phyloP scores from a whole-genome alignment of 1,140 invertebrate genomes.

The Drosophila nannoptera region DNA sequence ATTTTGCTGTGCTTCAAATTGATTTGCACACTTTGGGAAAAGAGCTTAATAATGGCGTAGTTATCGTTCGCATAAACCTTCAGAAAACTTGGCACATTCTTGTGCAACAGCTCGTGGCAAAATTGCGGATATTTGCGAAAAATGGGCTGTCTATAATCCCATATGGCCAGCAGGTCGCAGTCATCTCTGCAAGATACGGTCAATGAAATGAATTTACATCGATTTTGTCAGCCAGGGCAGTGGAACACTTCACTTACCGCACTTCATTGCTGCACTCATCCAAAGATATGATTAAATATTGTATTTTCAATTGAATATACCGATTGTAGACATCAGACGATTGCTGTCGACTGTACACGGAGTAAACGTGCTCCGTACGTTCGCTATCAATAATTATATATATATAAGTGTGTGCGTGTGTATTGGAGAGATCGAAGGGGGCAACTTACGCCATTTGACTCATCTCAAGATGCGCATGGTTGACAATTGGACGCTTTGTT shows the following conservation, averaged over 20 bases:
- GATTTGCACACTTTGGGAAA: constrained; percentile 78
- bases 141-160: constrained; percentile 76
- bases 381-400: constrained; percentile 40
- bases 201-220: too few species aligned
- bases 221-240: too few species aligned
- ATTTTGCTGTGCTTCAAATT: constrained; percentile 76
- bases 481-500: constrained; percentile 74
- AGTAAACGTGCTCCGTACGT: constrained; percentile 73
- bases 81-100: constrained; percentile 75
- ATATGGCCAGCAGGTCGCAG: constrained; percentile 72
- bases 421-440: not conserved
- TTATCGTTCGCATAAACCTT: constrained; percentile 75
- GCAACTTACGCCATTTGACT: constrained; percentile 71
- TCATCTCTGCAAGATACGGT: constrained; percentile 53
- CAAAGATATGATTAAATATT: constrained; percentile 76
- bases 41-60: constrained; percentile 78
- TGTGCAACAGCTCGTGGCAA: constrained; percentile 72
- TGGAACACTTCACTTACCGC: constrained; percentile 51
- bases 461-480: constrained; percentile 77
- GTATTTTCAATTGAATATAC: constrained; percentile 74
- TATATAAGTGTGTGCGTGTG: too few species aligned
- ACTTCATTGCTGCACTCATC: constrained; percentile 71
- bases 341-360: constrained; percentile 76
- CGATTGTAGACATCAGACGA: constrained; percentile 78
- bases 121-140: constrained; percentile 76